Base-by-base conservation (phyloP, 2,113 vertebrate species). In the Anguilla rostrata region DNA sequence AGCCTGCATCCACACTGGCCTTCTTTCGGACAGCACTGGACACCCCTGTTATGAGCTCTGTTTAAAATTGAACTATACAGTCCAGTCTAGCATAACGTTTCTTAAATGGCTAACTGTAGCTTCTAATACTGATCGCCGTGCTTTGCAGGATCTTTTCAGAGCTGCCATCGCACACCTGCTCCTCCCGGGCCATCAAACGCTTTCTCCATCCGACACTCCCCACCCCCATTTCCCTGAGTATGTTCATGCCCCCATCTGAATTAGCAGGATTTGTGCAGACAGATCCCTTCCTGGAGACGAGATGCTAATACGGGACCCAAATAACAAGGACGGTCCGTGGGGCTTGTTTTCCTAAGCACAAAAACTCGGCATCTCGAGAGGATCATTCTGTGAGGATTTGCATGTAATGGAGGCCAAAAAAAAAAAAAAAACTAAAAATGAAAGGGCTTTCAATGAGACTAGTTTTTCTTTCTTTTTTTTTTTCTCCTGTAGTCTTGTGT, bases 371-470 rank as follows among this genome's bases (percentile, higher is more conserved):
- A 66, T 66, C 60, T 66, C 18, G 22, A 66, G 60, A 66, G 60
- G 60, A 75, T 75, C 71, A 6, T 34, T 75, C 34, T 75, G n/a
- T 12, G 71, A 34, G 7, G 40, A 41, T 66, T 41, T 46, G 46
- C 84, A 85, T 41, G 75, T 18, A 79, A 11, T 79, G 41, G 22
- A 29, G 75, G 71, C 86, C 71, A 40, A 63, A 16, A 63, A 20
- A 63, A n/a, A 63, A 84, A 34, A 49, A 46, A 60, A 56, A n/a
- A n/a, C n/a, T 81, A 84, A 81, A 84, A 83, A 75, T 46, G 29
- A 84, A 84, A 80, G 78, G 20, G 75, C n/a, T 85, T 40, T n/a
- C 40, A 29, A 39, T 78, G 43, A 41, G 71, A 83, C 26, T 49
- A 9, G 12, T 81, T 60, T 60, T n/a, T 41, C 39, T 46, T 46